phyloP scores from a whole-genome alignment of 1,140 invertebrate species.

The Melitaea cinxia region DNA sequence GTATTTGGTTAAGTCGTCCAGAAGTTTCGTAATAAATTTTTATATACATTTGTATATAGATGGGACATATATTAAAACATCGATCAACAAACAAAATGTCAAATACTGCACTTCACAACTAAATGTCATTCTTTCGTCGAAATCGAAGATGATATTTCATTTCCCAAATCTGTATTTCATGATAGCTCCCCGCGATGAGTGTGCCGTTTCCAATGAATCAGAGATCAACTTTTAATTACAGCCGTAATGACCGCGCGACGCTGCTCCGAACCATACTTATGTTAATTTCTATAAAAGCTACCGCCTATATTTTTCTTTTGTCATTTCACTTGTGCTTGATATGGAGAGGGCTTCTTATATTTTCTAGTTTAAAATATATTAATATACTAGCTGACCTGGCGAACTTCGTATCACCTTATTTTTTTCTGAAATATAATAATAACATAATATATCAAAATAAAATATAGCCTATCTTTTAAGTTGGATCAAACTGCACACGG shows the following conservation, averaged over 20 bases:
- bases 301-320: conserved; percentile 47
- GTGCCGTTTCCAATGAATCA: conserved; percentile 42
- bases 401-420: too few relatives aligned
- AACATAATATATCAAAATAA: too few relatives aligned
- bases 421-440: too few relatives aligned
- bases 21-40: too few relatives aligned
- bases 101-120: neutral
- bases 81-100: neutral
- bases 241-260: conserved; percentile 40
- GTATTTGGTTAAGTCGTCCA: too few relatives aligned
- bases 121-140: conserved; percentile 7
- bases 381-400: too few relatives aligned
- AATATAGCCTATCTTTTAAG: too few relatives aligned
- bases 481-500: too few relatives aligned
- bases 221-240: conserved; percentile 47
- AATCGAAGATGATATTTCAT: conserved; percentile 32
- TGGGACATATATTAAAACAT: too few relatives aligned
- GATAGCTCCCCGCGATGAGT: conserved; percentile 41
- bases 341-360: conserved; percentile 33
- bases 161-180: conserved; percentile 45
- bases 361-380: neutral
- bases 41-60: too few relatives aligned
- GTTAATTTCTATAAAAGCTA: conserved; percentile 49
- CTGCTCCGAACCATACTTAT: conserved; percentile 43
- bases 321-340: conserved; percentile 33